phyloP scores from a whole-genome alignment of 2,797 vertebrate species.

The Monodelphis domestica region DNA sequence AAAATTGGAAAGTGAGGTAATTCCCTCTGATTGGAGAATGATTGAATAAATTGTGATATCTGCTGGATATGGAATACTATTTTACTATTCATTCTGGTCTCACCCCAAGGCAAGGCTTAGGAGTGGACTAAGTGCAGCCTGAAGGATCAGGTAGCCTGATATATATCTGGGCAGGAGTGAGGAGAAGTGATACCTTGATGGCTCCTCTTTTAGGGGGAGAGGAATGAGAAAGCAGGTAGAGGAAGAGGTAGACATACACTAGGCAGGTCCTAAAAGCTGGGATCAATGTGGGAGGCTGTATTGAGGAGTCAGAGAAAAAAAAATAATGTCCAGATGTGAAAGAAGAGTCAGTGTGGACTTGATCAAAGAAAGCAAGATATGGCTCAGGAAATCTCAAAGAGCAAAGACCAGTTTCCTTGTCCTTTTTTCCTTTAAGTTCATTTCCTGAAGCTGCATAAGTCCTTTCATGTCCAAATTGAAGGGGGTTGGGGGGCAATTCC shows the following conservation, averaged over 20 bases:
- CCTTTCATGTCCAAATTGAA: background rate
- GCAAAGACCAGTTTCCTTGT: background rate
- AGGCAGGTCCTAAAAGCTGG: background rate
- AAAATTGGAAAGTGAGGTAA: too few species aligned
- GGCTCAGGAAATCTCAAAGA: background rate
- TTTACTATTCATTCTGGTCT: background rate
- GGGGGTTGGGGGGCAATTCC: too few species aligned
- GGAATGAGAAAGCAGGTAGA: background rate
- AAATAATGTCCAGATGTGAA: background rate
- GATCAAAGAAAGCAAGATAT: background rate
- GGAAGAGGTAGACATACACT: background rate
- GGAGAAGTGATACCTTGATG: background rate
- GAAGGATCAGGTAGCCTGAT: background rate
- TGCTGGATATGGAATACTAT: too few species aligned
- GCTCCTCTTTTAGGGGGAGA: background rate
- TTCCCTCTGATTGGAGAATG: too few species aligned
- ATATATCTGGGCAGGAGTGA: background rate
- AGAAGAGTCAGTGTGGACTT: background rate
- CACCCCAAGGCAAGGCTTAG: background rate
- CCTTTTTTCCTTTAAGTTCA: background rate
- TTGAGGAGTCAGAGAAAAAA: background rate
- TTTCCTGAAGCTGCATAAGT: background rate
- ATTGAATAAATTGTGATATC: too few species aligned
- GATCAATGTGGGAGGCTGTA: background rate
- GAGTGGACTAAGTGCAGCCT: background rate